Conservation (phyloP, 2,888 invertebrate species). For the Seira ritae region DNA sequence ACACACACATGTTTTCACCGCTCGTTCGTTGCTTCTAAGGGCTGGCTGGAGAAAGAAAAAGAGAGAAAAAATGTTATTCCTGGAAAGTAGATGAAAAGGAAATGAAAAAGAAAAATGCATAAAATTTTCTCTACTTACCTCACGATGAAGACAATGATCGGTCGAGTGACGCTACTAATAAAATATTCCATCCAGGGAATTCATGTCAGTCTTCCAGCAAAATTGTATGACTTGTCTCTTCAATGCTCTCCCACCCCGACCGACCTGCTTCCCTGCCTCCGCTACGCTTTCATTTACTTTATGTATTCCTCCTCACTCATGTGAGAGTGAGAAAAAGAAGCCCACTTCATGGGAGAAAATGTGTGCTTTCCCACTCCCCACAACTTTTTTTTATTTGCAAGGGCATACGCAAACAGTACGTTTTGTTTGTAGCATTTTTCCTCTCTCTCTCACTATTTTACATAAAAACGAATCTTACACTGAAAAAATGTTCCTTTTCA, state of each 20-base stretch:
- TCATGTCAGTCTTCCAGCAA: conserved; percentile 63
- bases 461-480: conserved; percentile 16
- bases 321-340: neutral
- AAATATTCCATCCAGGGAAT: conserved; percentile 66
- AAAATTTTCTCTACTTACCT: conserved; percentile 28
- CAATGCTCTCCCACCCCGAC: conserved; percentile 57
- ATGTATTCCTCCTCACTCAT: neutral
- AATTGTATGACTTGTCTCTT: conserved; percentile 64
- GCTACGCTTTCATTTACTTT: conserved; percentile 23
- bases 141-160: conserved; percentile 62
- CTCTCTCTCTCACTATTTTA: conserved; percentile 4
- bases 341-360: neutral
- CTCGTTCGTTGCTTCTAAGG: neutral
- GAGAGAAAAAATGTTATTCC: neutral
- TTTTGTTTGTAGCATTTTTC: conserved; percentile 1
- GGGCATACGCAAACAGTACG: conserved; percentile 22
- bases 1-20: too few relatives aligned
- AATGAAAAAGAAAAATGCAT: conserved; percentile 31
- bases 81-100: conserved; percentile 18
- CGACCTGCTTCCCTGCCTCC: conserved; percentile 16
- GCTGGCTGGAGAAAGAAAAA: neutral
- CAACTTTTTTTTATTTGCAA: conserved; percentile 1
- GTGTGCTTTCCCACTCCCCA: neutral
- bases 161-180: conserved; percentile 65
- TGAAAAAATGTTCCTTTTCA: conserved; percentile 21